phyloP scores from a whole-genome alignment of 1,140 invertebrate genomes.

The Schlechtendalia chinensis region DNA sequence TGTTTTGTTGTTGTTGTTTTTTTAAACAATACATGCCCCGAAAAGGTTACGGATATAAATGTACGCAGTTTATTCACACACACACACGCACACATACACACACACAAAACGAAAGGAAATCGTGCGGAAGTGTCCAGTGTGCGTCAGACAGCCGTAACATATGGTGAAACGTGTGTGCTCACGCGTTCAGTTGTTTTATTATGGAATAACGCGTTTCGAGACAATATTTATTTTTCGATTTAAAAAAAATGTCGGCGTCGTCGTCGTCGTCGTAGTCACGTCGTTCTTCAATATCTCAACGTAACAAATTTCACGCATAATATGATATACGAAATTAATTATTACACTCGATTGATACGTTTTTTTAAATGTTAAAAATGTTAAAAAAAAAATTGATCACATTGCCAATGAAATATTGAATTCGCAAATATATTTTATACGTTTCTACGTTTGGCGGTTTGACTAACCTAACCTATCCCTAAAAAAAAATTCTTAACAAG shows the following conservation, averaged over 20 bases:
- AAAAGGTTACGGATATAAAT: background rate
- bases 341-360: too few species aligned
- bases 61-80: background rate
- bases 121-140: conserved; percentile 10
- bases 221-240: conserved; percentile 5
- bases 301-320: too few species aligned
- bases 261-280: background rate
- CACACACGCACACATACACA: too few species aligned
- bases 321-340: too few species aligned
- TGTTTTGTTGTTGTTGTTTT: background rate
- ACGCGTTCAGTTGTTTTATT: background rate
- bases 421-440: too few species aligned
- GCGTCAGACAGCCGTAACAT: background rate
- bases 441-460: too few species aligned
- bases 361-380: too few species aligned
- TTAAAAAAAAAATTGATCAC: too few species aligned
- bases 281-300: too few species aligned
- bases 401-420: too few species aligned
- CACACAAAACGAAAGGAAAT: background rate
- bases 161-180: background rate
- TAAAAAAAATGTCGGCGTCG: background rate
- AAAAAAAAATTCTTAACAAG: too few species aligned
- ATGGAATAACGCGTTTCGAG: background rate
- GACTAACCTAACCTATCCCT: too few species aligned
- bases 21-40: background rate